Evolutionary conservation across 2,888 invertebrate genomes (phyloP).

Genomic region (Hypomecis punctinalis): DNA sequence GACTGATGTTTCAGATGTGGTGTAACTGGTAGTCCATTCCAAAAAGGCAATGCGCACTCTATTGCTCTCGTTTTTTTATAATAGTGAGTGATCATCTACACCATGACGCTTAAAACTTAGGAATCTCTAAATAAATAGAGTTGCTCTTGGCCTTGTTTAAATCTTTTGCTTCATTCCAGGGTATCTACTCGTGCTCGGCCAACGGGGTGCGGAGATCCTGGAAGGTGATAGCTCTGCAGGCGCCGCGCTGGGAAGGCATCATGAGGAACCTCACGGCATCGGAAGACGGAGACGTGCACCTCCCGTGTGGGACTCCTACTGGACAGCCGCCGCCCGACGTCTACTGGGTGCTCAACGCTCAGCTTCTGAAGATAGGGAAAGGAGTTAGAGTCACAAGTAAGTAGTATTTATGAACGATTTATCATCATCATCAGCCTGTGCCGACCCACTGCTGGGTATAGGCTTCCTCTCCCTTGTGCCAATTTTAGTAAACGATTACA

Average conservation of each 20-base stretch:
- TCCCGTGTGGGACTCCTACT: slow-evolving; percentile 85
- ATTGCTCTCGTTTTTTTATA: too few relatives aligned
- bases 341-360: slow-evolving; percentile 95
- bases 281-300: slow-evolving; percentile 73
- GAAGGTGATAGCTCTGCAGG: slow-evolving; percentile 74
- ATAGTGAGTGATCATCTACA: too few relatives aligned
- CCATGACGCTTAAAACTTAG: too few relatives aligned
- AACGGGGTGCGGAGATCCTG: slow-evolving; percentile 83
- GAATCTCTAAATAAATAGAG: too few relatives aligned
- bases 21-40: too few relatives aligned
- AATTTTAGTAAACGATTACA: neutral
- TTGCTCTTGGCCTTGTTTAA: too few relatives aligned
- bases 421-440: too few relatives aligned
- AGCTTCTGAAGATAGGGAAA: slow-evolving; percentile 83
- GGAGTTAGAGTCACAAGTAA: slow-evolving; percentile 66
- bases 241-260: slow-evolving; percentile 81
- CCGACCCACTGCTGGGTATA: too few relatives aligned
- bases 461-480: too few relatives aligned
- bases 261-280: slow-evolving; percentile 80
- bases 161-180: slow-evolving; percentile 71
- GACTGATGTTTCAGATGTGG: too few relatives aligned
- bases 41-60: too few relatives aligned
- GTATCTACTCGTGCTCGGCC: slow-evolving; percentile 91
- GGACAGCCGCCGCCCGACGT: slow-evolving; percentile 91
- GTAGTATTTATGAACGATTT: slow-evolving; percentile 27